Evolutionary conservation across 2,797 vertebrate species (phyloP).

Genomic region (Fringilla coelebs): DNA sequence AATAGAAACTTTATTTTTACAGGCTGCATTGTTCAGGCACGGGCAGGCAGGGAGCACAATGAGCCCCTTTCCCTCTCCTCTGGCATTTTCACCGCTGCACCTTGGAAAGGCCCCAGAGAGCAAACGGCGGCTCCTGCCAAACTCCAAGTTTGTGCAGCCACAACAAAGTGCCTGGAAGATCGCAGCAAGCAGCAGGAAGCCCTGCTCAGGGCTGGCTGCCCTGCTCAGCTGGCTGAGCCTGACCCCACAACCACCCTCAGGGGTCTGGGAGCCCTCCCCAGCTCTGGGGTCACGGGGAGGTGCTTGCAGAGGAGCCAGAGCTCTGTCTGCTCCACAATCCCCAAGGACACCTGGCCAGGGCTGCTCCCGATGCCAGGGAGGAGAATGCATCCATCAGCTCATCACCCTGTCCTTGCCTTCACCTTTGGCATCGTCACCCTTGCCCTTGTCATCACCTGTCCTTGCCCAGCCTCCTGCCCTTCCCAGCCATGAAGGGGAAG

Average conservation of each 20-base stretch:
- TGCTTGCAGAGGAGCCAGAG: background rate
- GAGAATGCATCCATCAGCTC: background rate
- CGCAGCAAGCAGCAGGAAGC: background rate
- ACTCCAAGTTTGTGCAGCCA: background rate
- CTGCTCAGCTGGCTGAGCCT: background rate
- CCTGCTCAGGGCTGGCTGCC: background rate
- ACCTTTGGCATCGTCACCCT: background rate
- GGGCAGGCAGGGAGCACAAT: background rate
- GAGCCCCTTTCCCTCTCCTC: background rate
- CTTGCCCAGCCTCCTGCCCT: background rate
- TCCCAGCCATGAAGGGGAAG: fast-evolving
- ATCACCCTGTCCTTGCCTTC: fast-evolving
- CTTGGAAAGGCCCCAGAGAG: slow-evolving; percentile 30
- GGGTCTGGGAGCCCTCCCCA: background rate
- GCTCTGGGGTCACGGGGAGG: background rate
- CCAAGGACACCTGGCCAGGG: background rate
- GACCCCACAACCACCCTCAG: fast-evolving
- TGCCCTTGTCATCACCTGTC: background rate
- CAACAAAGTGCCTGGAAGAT: background rate
- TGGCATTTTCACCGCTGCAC: background rate
- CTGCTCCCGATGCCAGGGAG: background rate
- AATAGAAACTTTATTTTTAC: background rate
- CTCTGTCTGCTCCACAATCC: fast-evolving
- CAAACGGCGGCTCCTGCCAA: background rate
- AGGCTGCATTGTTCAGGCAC: background rate